These are phyloP conservation scores for Parnassius orleans DNA, from an alignment of 2,888 invertebrate species.

Conservation along the genomic window DNA sequence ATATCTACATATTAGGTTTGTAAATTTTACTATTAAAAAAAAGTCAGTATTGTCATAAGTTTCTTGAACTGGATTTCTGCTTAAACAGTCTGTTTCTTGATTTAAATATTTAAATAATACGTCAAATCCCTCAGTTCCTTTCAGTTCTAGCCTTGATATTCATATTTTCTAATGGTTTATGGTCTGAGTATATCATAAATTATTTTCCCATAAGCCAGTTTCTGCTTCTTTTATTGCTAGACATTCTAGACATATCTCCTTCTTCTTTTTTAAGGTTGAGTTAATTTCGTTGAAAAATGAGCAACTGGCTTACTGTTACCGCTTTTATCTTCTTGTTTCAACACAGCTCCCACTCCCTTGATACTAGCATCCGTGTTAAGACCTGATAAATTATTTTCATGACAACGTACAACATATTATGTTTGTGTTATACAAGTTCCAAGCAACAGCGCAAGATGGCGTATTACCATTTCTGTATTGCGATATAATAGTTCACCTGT, in stretches of 20 bases:
- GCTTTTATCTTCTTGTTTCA: constrained; percentile 26
- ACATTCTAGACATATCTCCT: too few species aligned
- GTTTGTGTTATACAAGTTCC: too few species aligned
- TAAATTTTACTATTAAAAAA: background rate
- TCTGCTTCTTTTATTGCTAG: background rate
- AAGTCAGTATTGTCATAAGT: background rate
- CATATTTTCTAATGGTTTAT: background rate
- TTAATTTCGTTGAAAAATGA: background rate
- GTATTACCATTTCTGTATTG: too few species aligned
- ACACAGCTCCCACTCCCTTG: constrained; percentile 34
- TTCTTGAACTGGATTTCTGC: background rate
- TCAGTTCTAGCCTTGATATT: too few species aligned
- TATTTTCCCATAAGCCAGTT: background rate
- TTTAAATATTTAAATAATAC: background rate
- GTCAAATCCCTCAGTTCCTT: background rate
- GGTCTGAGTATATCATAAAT: background rate
- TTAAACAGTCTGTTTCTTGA: background rate
- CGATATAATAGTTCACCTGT: too few species aligned
- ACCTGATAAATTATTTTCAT: too few species aligned
- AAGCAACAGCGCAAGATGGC: too few species aligned
- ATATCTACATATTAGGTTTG: background rate
- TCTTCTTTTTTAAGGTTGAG: too few species aligned
- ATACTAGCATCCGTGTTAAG: constrained; percentile 36
- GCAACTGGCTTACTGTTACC: background rate
- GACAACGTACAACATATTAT: too few species aligned